phyloP scores from a whole-genome alignment of 2,797 vertebrate species.

The Arctocebus calabarensis region DNA sequence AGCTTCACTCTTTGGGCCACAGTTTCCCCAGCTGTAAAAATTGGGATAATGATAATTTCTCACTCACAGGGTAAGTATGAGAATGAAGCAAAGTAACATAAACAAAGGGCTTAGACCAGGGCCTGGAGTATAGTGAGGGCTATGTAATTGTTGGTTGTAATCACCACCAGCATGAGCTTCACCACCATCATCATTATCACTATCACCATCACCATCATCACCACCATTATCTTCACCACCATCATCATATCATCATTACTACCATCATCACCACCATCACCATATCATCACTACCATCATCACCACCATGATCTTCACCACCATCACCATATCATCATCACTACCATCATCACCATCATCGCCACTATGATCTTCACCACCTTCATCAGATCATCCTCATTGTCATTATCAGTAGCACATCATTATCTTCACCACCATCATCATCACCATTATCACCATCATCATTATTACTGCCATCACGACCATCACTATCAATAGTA shows the following conservation, averaged over 20 bases:
- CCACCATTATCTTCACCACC: fast-evolving
- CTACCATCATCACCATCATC: fast-evolving
- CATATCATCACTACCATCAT: fast-evolving
- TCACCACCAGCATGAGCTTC: background rate
- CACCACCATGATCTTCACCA: fast-evolving
- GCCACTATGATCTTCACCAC: fast-evolving
- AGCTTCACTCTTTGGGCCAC: background rate
- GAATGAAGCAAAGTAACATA: background rate
- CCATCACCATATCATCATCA: fast-evolving
- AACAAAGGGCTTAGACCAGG: background rate
- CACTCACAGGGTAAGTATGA: background rate
- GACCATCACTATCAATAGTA: fast-evolving
- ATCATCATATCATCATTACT: fast-evolving
- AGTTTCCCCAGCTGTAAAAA: background rate
- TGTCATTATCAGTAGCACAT: fast-evolving
- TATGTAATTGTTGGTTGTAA: no score
- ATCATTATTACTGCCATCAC: fast-evolving
- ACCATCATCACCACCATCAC: fast-evolving
- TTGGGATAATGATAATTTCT: background rate
- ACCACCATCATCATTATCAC: fast-evolving
- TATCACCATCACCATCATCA: fast-evolving
- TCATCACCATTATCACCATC: fast-evolving
- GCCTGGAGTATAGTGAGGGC: no score
- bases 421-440: fast-evolving
- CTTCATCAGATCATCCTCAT: fast-evolving